Conservation (phyloP, 30 jellyfish, hydroid and myxozoan species). For the Aurelia coerulea region DNA sequence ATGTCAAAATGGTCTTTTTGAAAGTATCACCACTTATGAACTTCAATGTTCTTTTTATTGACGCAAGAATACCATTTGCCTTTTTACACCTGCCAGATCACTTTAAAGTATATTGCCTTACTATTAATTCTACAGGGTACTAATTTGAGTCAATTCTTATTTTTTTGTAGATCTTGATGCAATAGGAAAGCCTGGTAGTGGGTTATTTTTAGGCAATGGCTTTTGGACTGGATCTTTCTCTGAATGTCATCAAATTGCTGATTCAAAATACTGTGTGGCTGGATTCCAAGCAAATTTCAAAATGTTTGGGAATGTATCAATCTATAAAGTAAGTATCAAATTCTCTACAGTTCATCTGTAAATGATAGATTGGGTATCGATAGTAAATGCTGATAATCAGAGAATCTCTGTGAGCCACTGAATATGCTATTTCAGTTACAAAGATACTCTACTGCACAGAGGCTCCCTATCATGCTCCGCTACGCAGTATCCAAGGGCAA, state of each 20-base stretch:
- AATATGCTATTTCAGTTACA: too few relatives aligned
- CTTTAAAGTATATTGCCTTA: neutral
- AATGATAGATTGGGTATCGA: neutral
- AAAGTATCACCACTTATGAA: too few relatives aligned
- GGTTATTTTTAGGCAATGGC: constrained; percentile 61
- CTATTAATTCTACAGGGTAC: neutral
- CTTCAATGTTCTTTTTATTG: too few relatives aligned
- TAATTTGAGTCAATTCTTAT: too few relatives aligned
- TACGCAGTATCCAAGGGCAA: too few relatives aligned
- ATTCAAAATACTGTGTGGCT: constrained; percentile 63
- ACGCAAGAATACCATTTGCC: too few relatives aligned
- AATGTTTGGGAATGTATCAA: neutral
- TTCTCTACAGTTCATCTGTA: neutral
- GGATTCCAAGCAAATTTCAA: constrained; percentile 6
- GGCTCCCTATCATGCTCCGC: too few relatives aligned
- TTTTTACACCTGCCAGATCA: too few relatives aligned
- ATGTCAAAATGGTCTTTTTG: too few relatives aligned
- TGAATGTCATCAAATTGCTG: constrained; percentile 44
- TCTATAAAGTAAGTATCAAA: neutral
- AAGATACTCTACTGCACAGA: too few relatives aligned
- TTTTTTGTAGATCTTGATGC: constrained; percentile 58
- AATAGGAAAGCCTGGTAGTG: constrained; percentile 80
- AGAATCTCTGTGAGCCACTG: neutral
- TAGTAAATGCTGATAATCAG: neutral
- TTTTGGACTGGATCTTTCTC: constrained; percentile 70